Conservation (phyloP, 2,888 invertebrate genomes). For the Acronicta alni region DNA sequence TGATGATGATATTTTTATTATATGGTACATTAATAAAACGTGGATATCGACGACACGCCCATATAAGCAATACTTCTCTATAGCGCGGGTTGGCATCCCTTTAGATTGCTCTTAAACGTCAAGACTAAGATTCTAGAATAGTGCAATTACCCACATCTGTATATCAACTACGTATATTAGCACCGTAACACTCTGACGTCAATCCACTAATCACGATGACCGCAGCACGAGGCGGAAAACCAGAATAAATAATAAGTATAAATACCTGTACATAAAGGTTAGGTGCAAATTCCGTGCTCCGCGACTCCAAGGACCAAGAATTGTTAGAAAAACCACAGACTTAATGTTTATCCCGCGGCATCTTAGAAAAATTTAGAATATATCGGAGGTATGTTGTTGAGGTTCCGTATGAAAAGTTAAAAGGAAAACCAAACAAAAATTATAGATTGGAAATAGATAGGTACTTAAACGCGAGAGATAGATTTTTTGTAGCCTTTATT, state of each 20-base stretch:
- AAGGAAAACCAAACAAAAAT: too few species aligned
- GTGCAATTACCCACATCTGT: background rate
- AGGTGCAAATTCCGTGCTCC: slow-evolving; percentile 7
- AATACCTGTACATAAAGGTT: slow-evolving; percentile 35
- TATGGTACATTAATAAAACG: too few species aligned
- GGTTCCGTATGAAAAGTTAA: slow-evolving; percentile 8
- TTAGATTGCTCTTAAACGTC: too few species aligned
- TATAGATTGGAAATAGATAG: too few species aligned
- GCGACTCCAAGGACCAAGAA: slow-evolving; percentile 10
- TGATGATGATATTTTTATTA: too few species aligned
- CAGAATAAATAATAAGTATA: slow-evolving; percentile 20
- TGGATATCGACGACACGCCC: too few species aligned
- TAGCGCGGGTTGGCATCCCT: too few species aligned
- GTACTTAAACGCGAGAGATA: too few species aligned
- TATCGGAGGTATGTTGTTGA: background rate
- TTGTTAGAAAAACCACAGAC: slow-evolving; percentile 43
- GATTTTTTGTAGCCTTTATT: too few species aligned
- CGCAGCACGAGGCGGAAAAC: slow-evolving; percentile 48
- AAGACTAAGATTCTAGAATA: slow-evolving; percentile 26
- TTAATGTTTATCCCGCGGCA: slow-evolving; percentile 19
- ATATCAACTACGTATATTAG: slow-evolving; percentile 2
- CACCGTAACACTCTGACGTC: slow-evolving; percentile 36
- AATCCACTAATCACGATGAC: slow-evolving; percentile 31
- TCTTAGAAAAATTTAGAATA: slow-evolving; percentile 24
- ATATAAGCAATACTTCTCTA: too few species aligned